Base-by-base conservation (phyloP, 2,113 vertebrate species). In the Phainopepla nitens region DNA sequence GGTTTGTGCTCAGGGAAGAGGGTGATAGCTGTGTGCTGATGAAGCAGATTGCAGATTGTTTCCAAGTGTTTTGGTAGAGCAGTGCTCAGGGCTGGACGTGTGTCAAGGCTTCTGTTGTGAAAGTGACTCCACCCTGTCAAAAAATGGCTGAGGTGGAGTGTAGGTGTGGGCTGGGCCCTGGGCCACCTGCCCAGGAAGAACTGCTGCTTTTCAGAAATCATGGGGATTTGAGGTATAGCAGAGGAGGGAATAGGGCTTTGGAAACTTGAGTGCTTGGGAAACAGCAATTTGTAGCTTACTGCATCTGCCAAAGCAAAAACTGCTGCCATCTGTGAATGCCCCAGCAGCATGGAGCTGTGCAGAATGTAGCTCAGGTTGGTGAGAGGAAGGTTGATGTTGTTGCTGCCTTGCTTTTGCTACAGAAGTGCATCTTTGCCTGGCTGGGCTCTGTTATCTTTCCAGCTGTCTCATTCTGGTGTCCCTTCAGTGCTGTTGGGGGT, bases 71-170 rank as follows among this genome's bases (percentile, higher is more conserved):
- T 35, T 50, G 33, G 35, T 92, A 87, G 39, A 89, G 86, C 21
- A 49, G 39, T 44, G 51, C 68, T 83, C 8, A 41, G 51, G 54
- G 91, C 91, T 94, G 94, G 89, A 94, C 41, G 6, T 81, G 72
- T 89, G 86, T 94, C 82, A 94, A 70, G 69, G 60, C 76, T 89
- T 47, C 82, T 36, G 51, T 92, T 96, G 93, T 93, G 95, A 96
- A 92, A 97, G 91, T 90, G 60, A 45, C 51, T 97, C 95, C 94
- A 87, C 95, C 95, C 93, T 75, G 42, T 36, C n/a, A 87, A 92
- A 87, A 93, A 97, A 93, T 95, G 91, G 91, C 72, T 93, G 72
- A 79, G 94, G 94, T 92, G 89, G 90, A 88, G 62, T 1, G 2
- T 28, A 75, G 88, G 71, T 90, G 85, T 6, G 42, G 62, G 58